Evolutionary conservation across 2,797 vertebrate genomes (phyloP), one percentile per base, ranked within the genome.

Genomic region (Siniperca obscura): DNA sequence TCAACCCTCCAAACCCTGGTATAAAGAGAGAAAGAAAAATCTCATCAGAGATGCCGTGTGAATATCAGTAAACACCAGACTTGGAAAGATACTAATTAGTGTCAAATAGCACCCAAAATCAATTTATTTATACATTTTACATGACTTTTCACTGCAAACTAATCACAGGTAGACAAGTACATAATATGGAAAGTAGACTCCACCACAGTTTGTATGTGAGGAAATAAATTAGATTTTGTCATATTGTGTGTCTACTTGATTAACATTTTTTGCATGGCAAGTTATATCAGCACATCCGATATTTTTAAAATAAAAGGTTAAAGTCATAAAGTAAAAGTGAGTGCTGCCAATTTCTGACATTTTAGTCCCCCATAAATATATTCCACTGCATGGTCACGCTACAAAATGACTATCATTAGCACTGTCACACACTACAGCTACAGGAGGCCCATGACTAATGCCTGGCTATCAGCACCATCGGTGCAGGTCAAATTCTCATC

Each of bases 331-430:
- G 90, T 87, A 81, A 87, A 92, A 89, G 84, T 91, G 87, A 94
- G 85, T 77, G 87, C 85, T 93, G 87, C 85, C 85, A 90, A 87
- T 93, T 95, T 93, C 91, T 95, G 94, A 96, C 94, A 96, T 97
- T 97, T 96, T 95, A 96, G 86, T 86, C 89, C 92, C 86, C 91
- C 92, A 93, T 95, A 96, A 97, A 96, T 94, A 93, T 93, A 96
- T 96, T 96, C 95, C 95, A 95, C 92, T 73, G 93, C 95, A 93
- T 95, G 94, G 96, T 97, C 97, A 97, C 82, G 87, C 96, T 95
- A 91, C 93, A 94, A 97, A 98, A 98, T 98, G 95, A 96, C 96
- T 96, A 82, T 97, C 97, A 98, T 99, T 98, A 98, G 95, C 93
- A 92, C 95, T 96, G 97, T 96, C 96, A 96, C 95, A 96, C 96